Conservation (phyloP, 2,797 vertebrate species). For the Periophthalmus magnuspinnatus region DNA sequence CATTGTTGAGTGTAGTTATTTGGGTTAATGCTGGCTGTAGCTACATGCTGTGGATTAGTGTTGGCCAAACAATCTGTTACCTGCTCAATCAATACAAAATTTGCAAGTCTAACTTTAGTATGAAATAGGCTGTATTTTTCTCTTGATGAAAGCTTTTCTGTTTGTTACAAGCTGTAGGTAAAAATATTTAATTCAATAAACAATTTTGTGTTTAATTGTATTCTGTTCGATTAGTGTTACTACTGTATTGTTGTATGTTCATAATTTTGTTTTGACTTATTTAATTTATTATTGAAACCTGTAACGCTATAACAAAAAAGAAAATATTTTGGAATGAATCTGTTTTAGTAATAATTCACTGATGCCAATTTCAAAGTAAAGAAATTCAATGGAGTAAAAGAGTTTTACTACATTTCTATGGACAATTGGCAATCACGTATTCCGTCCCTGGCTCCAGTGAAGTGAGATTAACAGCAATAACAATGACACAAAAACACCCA, state of each 20-base stretch:
- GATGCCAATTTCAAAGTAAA: no score
- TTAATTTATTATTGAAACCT: no score
- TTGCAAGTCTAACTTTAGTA: not conserved
- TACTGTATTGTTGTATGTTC: not conserved
- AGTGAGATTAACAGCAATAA: not conserved
- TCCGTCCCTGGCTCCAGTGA: not conserved
- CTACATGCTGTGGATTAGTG: conserved; percentile 61
- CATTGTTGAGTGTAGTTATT: conserved; percentile 43
- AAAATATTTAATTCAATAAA: not conserved
- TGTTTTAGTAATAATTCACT: no score
- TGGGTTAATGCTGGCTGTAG: conserved; percentile 66
- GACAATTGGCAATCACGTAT: not conserved
- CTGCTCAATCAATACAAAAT: conserved; percentile 28
- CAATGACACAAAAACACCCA: not conserved
- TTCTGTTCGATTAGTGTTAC: not conserved
- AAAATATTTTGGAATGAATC: no score
- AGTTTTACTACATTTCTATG: no score
- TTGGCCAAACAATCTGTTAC: conserved; percentile 33
- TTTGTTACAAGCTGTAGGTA: not conserved
- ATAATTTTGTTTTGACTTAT: no score
- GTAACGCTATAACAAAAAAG: no score
- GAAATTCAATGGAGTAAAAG: no score
- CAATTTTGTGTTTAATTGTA: not conserved
- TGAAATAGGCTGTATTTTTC: not conserved
- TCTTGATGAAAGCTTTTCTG: not conserved